Conservation (phyloP, 1,140 invertebrate genomes). For the Cecropterus lyciades region DNA sequence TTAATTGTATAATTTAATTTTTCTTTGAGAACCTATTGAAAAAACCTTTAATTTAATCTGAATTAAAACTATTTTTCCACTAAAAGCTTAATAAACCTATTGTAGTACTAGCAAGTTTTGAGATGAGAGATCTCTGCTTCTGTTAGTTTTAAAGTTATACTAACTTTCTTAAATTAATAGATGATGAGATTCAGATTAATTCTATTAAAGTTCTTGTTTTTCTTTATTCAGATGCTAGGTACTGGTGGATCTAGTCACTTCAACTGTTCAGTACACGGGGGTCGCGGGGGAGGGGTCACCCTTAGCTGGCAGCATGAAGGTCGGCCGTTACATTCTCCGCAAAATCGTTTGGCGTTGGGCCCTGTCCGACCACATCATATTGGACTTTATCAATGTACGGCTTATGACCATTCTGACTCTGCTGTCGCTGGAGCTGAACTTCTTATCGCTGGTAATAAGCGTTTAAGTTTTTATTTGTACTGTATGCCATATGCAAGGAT, state of each 20-base stretch:
- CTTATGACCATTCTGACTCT: constrained; percentile 71
- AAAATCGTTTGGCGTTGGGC: constrained; percentile 60
- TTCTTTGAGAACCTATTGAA: too few relatives aligned
- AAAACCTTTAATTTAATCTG: too few relatives aligned
- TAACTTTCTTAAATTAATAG: not conserved
- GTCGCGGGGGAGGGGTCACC: constrained; percentile 65
- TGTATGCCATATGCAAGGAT: too few relatives aligned
- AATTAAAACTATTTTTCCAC: not conserved
- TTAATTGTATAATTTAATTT: too few relatives aligned
- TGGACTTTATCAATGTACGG: constrained; percentile 74
- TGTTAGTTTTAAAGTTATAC: not conserved
- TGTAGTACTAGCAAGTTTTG: not conserved
- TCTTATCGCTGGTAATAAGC: constrained; percentile 72
- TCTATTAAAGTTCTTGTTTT: not conserved
- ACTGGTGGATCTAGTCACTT: constrained; percentile 70
- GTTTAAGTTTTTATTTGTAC: too few relatives aligned
- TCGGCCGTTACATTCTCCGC: constrained; percentile 68
- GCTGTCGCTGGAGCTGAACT: constrained; percentile 69
- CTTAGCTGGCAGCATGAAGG: constrained; percentile 77
- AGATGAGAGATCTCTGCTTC: not conserved
- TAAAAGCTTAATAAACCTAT: not conserved
- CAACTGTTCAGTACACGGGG: constrained; percentile 70
- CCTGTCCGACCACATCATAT: constrained; percentile 69
- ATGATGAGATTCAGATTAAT: not conserved
- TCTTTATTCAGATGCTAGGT: constrained; percentile 64